phyloP scores from a whole-genome alignment of 2,797 vertebrate species.

The Dendrocincla fuliginosa region DNA sequence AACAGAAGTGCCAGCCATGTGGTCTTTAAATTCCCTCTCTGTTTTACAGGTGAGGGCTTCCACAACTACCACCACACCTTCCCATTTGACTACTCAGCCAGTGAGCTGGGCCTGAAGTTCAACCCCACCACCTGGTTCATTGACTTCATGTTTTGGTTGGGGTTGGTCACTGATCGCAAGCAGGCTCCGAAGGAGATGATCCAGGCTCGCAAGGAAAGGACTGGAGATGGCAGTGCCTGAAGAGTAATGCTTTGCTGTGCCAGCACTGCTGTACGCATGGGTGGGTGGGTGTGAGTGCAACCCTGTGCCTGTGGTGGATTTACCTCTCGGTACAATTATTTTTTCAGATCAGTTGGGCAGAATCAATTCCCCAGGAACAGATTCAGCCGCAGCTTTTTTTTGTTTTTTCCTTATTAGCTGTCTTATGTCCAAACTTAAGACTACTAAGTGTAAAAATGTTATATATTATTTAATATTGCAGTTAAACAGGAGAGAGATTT shows the following conservation, averaged over 20 bases:
- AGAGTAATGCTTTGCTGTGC: not conserved
- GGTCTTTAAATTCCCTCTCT: not conserved
- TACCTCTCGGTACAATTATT: not conserved
- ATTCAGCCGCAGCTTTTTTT: not conserved
- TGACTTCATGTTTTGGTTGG: constrained; percentile 84
- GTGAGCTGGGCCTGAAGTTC: constrained; percentile 82
- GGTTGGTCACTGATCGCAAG: constrained; percentile 79
- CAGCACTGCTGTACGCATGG: not conserved
- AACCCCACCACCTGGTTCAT: constrained; percentile 88
- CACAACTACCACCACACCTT: constrained; percentile 85
- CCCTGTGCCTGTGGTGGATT: not conserved
- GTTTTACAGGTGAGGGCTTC: constrained; percentile 82
- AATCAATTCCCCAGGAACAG: not conserved
- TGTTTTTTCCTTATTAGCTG: constrained; percentile 10
- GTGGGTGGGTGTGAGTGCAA: not conserved
- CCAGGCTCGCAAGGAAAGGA: constrained; percentile 78
- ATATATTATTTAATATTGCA: constrained; percentile 57
- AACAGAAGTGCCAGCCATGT: rapidly evolving
- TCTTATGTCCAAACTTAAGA: constrained; percentile 47
- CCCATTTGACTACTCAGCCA: constrained; percentile 83
- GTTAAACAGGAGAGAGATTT: constrained; percentile 43
- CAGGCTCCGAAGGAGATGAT: constrained; percentile 77
- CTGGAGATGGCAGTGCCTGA: constrained; percentile 81
- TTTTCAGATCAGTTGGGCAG: not conserved
- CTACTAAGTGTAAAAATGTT: constrained; percentile 40